A percentile compares a stretch with the other conserved stretches of the same genome.
These are phyloP conservation scores for Cydia fagiglandana DNA, from an alignment of 1,140 invertebrate genomes.

Conservation along the genomic window DNA sequence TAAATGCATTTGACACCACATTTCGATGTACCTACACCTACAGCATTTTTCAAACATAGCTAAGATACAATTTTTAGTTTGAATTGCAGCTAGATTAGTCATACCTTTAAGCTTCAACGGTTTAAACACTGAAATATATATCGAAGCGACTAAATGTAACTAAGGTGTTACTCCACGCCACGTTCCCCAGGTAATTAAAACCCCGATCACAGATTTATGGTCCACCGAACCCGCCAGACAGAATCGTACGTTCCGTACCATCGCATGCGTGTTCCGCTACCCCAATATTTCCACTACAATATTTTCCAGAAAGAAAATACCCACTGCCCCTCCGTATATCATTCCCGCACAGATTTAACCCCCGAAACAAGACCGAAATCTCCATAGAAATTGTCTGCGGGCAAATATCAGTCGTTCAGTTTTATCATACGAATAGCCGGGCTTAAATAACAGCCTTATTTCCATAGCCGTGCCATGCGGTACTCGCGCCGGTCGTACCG, in stretches of 20 bases:
- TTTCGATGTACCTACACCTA: no score
- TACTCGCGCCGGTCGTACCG: constrained; percentile 44
- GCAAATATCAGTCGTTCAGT: constrained; percentile 70
- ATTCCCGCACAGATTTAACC: constrained; percentile 70
- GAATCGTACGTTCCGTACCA: not conserved
- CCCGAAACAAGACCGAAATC: constrained; percentile 73
- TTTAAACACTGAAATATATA: no score
- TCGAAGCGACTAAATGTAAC: constrained; percentile 42
- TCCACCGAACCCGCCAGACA: not conserved
- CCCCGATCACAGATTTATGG: constrained; percentile 31
- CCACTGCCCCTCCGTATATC: constrained; percentile 59
- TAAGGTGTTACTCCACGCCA: constrained; percentile 42
- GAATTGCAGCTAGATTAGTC: no score
- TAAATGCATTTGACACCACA: no score
- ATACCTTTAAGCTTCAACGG: no score
- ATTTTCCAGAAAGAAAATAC: constrained; percentile 58
- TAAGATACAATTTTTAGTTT: no score
- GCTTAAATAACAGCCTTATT: constrained; percentile 73
- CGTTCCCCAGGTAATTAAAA: constrained; percentile 55
- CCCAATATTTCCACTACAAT: constrained; percentile 53
- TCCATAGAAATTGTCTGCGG: constrained; percentile 74
- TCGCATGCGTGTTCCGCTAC: constrained; percentile 37
- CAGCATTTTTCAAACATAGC: no score
- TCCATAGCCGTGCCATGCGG: constrained; percentile 68
- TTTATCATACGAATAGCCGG: constrained; percentile 76